Evolutionary conservation across 2,888 invertebrate species (phyloP), one percentile per base, ranked within the genome.

Genomic region (Yponomeuta malinellus): DNA sequence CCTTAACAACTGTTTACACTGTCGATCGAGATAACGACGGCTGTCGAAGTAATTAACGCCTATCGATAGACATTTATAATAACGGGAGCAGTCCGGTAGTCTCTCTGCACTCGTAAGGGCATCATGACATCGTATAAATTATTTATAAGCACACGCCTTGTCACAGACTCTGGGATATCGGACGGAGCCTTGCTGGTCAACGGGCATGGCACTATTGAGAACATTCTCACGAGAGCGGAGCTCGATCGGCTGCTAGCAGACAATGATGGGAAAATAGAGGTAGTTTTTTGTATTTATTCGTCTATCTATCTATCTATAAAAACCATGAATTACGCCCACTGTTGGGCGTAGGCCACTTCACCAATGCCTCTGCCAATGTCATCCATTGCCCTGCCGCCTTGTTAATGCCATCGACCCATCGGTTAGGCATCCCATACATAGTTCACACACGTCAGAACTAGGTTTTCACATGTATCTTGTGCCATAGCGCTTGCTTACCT

Each of bases 121-220:
- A 10, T 43, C 12, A 12, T 33, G 37, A 15, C 37, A 43, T 33
- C 52, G 12, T 82, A 82, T 72, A 86, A 88, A 75, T 79, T 93
- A 78, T 93, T 92, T 87, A 75, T 92, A 74, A 92, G 93, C 75
- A 84, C 78, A 74, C 84, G 83, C 71, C 87, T 95, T 59, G 93
- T 93, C 70, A 87, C 94, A 69, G 90, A 93, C 74, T 84, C 87
- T 71, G 86, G 85, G 67, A 88, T 94, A 69, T 78, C 90, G 23
- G 90, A 93, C 73, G 95, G 94, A 65, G 94, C 94, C 43, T 92
- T 95, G 73, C 82, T 95, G 59, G 93, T 95, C 33, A 84, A 92
- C 70, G 86, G 90, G 72, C 84, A 93, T 78, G 95, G 95, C 23
- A 90, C 91, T 75, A 95, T 95, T 75, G 82, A 89, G 74, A 82